Base-by-base conservation (phyloP, 2,888 invertebrate species). In the Busseola fusca region DNA sequence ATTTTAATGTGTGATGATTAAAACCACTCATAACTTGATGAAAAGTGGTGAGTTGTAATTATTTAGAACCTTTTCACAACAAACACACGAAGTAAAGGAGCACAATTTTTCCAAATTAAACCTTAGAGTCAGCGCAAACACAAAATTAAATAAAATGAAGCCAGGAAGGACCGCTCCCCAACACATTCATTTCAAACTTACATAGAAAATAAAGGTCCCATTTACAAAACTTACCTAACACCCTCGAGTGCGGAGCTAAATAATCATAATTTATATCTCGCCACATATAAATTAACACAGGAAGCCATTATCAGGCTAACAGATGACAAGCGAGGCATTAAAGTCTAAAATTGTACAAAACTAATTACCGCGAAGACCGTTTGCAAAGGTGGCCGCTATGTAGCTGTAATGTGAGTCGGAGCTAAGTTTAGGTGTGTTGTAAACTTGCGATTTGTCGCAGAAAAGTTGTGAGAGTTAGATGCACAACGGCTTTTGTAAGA, bases 301-400 rank as follows among this genome's bases (percentile, higher is more conserved):
- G 91, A 92, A 94, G 91, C 90, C 93, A 91, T 93, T 91, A 92
- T 87, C 86, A 84, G 83, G 86, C 85, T 85, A 72, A 77, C 87
- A 88, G 89, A 90, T 89, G 92, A 92, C 91, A 91, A 86, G 86
- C 84, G 81, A 86, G 86, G 88, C 91, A 91, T 91, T 92, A 91
- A 88, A 90, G 89, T 91, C 92, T 93, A 91, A 93, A 94, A 93
- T 90, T 92, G 92, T 92, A 90, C 91, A 83, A 88, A 88, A 91
- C 92, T 93, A 93, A 94, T 94, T 93, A 92, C 90, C 87, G 86
- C 87, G 84, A 88, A 90, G 88, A 87, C 74, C 73, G 76, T 84
- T 86, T 85, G 86, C 79, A 85, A 88, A 87, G 88, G 87, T 85
- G 83, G 78, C 73, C 69, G 78, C 78, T 52, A 14, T 65, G 66